These are phyloP conservation scores for Synergus umbraculus DNA, from an alignment of 2,888 invertebrate species.

Conservation along the genomic window DNA sequence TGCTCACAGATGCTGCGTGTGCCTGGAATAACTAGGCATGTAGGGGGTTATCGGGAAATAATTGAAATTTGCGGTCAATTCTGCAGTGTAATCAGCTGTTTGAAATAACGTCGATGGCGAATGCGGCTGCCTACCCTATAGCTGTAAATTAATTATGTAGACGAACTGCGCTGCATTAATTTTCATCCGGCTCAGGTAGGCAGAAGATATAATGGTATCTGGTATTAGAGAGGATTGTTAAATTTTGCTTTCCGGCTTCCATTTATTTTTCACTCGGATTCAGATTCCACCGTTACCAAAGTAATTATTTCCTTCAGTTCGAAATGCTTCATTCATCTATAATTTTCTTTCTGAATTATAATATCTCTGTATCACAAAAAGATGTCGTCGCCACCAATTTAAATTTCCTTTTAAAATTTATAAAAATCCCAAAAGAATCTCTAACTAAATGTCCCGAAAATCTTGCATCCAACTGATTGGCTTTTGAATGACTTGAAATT, in stretches of 20 bases:
- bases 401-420: too few relatives aligned
- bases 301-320: neutral
- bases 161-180: conserved; percentile 51
- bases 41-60: conserved; percentile 70
- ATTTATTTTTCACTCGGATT: neutral
- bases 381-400: too few relatives aligned
- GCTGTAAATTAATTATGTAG: conserved; percentile 73
- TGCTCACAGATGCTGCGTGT: conserved; percentile 58
- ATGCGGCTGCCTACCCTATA: conserved; percentile 56
- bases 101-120: conserved; percentile 71
- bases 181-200: conserved; percentile 32
- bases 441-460: too few relatives aligned
- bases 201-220: conserved; percentile 23
- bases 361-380: too few relatives aligned
- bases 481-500: too few relatives aligned
- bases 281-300: neutral
- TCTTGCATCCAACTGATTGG: too few relatives aligned
- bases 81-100: conserved; percentile 71
- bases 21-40: conserved; percentile 56
- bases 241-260: neutral
- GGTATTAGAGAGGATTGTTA: neutral
- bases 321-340: too few relatives aligned
- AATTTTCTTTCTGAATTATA: too few relatives aligned
- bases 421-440: too few relatives aligned
- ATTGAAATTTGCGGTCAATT: conserved; percentile 75